Percentiles rank a stretch among this genome's conserved stretches.
These are phyloP conservation scores for Seison nebaliae DNA, from an alignment of 1,140 invertebrate genomes.

Conservation along the genomic window DNA sequence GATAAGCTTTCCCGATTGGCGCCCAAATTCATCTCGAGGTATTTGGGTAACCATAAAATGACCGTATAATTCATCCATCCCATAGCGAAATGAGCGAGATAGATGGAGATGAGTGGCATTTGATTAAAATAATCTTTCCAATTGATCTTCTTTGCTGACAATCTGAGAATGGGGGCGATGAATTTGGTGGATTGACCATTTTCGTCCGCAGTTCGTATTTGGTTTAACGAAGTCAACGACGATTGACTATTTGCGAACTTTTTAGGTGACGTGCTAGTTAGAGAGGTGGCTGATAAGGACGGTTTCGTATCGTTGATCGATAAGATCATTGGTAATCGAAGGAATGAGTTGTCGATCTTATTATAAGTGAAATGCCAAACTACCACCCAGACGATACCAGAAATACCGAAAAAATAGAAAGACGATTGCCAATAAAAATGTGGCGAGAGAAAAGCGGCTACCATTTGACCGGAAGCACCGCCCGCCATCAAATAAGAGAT, in stretches of 20 bases:
- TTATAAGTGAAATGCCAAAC: too few species aligned
- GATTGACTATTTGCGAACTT: too few species aligned
- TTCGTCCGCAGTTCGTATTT: constrained; percentile 27
- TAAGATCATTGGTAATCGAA: too few species aligned
- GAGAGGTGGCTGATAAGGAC: too few species aligned
- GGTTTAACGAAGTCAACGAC: constrained; percentile 38
- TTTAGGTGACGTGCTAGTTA: too few species aligned
- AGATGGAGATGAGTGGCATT: constrained; percentile 48
- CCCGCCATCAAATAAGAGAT: constrained; percentile 47
- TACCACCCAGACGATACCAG: too few species aligned
- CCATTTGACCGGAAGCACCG: constrained; percentile 46
- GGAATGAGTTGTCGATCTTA: too few species aligned
- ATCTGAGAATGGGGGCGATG: constrained; percentile 24
- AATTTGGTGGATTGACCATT: constrained; percentile 26
- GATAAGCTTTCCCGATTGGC: constrained; percentile 45
- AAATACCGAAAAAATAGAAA: too few species aligned
- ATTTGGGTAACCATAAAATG: constrained; percentile 55
- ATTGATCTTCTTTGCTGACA: constrained; percentile 31
- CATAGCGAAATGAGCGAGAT: constrained; percentile 52
- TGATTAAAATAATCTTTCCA: constrained; percentile 43
- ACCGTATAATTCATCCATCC: constrained; percentile 58
- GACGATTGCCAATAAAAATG: too few species aligned
- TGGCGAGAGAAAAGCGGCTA: constrained; percentile 47
- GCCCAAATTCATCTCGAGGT: constrained; percentile 39
- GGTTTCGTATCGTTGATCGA: too few species aligned